These are phyloP conservation scores for Iguana delicatissima DNA, from an alignment of 2,797 vertebrate genomes.

Conservation along the genomic window DNA sequence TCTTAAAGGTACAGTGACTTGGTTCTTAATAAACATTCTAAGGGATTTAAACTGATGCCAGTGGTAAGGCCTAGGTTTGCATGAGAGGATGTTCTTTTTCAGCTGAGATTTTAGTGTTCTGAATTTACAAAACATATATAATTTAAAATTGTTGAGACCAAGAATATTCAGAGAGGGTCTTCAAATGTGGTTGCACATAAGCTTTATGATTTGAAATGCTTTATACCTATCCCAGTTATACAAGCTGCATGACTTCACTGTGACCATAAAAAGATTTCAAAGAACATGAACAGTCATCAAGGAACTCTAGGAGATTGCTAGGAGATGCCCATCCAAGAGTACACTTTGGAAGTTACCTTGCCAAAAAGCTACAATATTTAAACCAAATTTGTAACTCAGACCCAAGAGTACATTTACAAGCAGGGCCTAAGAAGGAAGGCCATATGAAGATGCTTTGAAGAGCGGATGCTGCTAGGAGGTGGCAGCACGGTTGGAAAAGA, in stretches of 20 bases:
- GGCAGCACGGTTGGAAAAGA: not conserved
- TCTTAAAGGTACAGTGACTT: constrained; percentile 88
- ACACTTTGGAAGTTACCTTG: too few relatives aligned
- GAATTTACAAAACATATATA: not conserved
- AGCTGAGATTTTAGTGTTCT: not conserved
- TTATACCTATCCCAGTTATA: not conserved
- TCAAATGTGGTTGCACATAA: not conserved
- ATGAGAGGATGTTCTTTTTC: not conserved
- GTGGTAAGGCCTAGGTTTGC: too few relatives aligned
- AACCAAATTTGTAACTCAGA: not conserved
- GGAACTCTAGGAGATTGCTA: not conserved
- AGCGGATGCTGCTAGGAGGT: not conserved
- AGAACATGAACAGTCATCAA: too few relatives aligned
- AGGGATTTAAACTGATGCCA: too few relatives aligned
- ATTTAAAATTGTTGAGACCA: not conserved
- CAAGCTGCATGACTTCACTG: not conserved
- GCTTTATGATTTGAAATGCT: not conserved
- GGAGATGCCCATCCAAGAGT: too few relatives aligned
- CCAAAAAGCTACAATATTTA: too few relatives aligned
- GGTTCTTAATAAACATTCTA: not conserved
- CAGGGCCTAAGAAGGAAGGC: not conserved
- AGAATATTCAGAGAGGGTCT: not conserved
- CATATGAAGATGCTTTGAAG: not conserved
- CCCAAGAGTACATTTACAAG: not conserved
- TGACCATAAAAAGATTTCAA: not conserved